Base-by-base conservation (phyloP, 2,113 vertebrate species). In the Merops nubicus region DNA sequence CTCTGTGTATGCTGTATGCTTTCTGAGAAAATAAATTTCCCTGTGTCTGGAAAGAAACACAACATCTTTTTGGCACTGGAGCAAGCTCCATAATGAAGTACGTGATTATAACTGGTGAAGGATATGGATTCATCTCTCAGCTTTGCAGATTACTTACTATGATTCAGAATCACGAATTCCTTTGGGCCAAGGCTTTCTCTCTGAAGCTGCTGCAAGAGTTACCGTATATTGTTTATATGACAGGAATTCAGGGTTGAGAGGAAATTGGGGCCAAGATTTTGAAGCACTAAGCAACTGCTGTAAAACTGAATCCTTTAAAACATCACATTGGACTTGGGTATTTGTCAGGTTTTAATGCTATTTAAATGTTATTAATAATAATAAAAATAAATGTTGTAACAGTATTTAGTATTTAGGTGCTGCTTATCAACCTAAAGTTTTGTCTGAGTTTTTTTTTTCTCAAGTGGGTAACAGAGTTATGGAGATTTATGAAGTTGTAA, bases 101-200 rank as follows among this genome's bases (percentile, higher is more conserved):
- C 2, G 0, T 94, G 88, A 95, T 96, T 95, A 64, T 34, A 95
- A 93, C 83, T 91, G 92, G 78, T 84, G 96, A 95, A 94, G 90
- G 90, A 96, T 70, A 84, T 8, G 43, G 68, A 77, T 92, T 88
- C 21, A 84, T 93, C 90, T 97, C 95, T 95, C 93, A 97, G 31
- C 38, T 12, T 70, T 77, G 60, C 47, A 84, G 29, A 81, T 77
- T 84, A 60, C 64, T 92, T 87, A 57, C 83, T 85, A 9, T 75
- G 83, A 93, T 93, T 95, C 88, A 92, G 86, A 94, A n/a, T 75
- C 56, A 84, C 1, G 0, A 84, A 96, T 84, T 88, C 73, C 93
- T 94, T 77, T 89, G 56, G 62, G 89, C 25, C 56, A 67, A 77
- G 25, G 20, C 11, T 78, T 90, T 92, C 40, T 78, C 68, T 96